Percentiles rank a stretch among this genome's conserved stretches.
Evolutionary conservation across 2,797 vertebrate genomes (phyloP).

Genomic region (Chloroceryle inda): DNA sequence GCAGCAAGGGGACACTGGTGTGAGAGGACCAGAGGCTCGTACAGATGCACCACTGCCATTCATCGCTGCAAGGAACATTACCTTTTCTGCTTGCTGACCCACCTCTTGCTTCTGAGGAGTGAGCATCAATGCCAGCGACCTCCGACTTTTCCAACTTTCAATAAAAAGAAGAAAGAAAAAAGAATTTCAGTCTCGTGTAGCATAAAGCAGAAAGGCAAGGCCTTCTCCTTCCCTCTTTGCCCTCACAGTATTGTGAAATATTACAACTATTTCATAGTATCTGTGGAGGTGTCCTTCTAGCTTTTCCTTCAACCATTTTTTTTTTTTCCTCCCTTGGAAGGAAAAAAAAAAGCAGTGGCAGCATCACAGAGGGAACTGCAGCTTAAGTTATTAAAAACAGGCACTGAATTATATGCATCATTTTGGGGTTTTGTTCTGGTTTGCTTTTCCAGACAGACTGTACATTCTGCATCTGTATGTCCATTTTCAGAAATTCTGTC

Average conservation of each 20-base stretch:
- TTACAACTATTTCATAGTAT: not conserved
- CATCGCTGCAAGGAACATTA: not conserved
- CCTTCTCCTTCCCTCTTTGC: not conserved
- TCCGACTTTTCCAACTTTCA: constrained; percentile 51
- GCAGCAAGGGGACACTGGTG: not conserved
- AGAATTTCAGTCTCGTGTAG: not conserved
- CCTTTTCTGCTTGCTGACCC: constrained; percentile 65
- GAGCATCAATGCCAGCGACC: not conserved
- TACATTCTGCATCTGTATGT: not conserved
- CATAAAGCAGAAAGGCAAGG: not conserved
- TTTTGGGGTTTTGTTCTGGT: not conserved
- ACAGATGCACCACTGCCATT: not conserved
- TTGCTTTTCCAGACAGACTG: not conserved
- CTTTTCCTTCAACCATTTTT: not conserved
- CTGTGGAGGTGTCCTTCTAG: not conserved
- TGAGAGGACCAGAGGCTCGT: not conserved
- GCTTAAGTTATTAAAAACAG: not conserved
- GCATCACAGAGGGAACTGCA: not conserved
- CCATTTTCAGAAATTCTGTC: not conserved
- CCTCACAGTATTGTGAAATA: not conserved
- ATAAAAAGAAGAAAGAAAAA: constrained; percentile 23
- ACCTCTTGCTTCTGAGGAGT: constrained; percentile 53
- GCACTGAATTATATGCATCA: not conserved
- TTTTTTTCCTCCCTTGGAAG: not conserved
- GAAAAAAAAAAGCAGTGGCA: not conserved